phyloP scores from a whole-genome alignment of 1,140 invertebrate genomes.

The Pseudomyrmex concolor region DNA sequence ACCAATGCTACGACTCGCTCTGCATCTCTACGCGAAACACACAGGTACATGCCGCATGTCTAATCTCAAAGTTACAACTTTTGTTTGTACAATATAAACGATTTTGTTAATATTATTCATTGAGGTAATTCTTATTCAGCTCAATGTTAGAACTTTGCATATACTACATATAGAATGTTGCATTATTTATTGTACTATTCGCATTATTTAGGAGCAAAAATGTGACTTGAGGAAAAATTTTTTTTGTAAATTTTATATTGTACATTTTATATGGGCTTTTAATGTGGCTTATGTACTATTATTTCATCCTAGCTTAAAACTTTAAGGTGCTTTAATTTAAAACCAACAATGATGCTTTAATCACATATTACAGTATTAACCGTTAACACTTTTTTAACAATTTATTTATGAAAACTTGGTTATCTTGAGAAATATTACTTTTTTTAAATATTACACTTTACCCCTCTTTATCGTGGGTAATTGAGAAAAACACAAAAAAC shows the following conservation, averaged over 20 bases:
- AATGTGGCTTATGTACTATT: conserved; percentile 24
- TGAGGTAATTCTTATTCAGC: background rate
- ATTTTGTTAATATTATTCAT: conserved; percentile 22
- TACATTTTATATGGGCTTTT: conserved; percentile 37
- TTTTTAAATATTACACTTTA: conserved; percentile 13
- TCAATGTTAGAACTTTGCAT: background rate
- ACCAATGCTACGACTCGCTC: conserved; percentile 85
- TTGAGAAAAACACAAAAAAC: conserved; percentile 7
- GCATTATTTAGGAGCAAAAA: background rate
- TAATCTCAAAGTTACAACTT: conserved; percentile 67
- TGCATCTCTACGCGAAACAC: conserved; percentile 86
- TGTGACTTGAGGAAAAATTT: conserved; percentile 2
- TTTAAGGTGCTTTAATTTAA: conserved; percentile 34
- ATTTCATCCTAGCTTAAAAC: conserved; percentile 24
- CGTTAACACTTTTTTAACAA: conserved; percentile 27
- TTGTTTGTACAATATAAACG: conserved; percentile 40
- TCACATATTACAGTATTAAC: conserved; percentile 1
- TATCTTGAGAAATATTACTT: conserved; percentile 31
- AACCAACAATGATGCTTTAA: background rate
- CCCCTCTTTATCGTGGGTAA: background rate
- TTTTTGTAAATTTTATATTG: conserved; percentile 13
- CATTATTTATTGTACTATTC: conserved; percentile 2
- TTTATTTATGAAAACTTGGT: conserved; percentile 16
- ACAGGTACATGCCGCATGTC: conserved; percentile 82
- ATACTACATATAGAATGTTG: background rate